phyloP scores from a whole-genome alignment of 2,797 vertebrate species.

The Gephyroberyx darwinii region DNA sequence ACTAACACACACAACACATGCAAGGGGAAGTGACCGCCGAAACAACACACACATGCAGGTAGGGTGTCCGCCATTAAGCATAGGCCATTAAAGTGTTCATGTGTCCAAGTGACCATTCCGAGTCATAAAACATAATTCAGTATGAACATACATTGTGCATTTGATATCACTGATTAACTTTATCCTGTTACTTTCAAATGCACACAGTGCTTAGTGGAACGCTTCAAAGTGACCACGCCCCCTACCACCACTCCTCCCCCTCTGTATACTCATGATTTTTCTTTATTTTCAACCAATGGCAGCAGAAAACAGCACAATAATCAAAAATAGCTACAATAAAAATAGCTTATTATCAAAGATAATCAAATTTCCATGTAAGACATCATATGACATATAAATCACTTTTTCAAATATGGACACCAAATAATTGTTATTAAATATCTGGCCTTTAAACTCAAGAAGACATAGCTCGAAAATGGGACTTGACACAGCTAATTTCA shows the following conservation, averaged over 20 bases:
- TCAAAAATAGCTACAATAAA: background rate
- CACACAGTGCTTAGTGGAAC: background rate
- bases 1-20: too few species aligned
- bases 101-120: background rate
- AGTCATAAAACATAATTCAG: background rate
- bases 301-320: background rate
- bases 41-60: too few species aligned
- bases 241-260: background rate
- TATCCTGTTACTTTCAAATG: background rate
- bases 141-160: background rate
- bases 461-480: conserved; percentile 21
- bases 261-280: background rate
- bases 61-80: too few species aligned
- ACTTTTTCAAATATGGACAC: background rate
- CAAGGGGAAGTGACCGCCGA: conserved; percentile 7
- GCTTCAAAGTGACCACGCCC: background rate
- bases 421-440: background rate
- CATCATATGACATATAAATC: too few species aligned
- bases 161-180: background rate
- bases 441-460: conserved; percentile 8
- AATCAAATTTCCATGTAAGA: background rate
- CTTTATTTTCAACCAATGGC: background rate
- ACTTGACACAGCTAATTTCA: conserved; percentile 41
- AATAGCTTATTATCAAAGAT: background rate
- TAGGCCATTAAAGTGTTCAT: background rate